Percentiles rank a stretch among this genome's conserved stretches.
These are phyloP conservation scores for Apistogramma diplotaenia DNA, from an alignment of 2,113 vertebrate species.

Conservation along the genomic window DNA sequence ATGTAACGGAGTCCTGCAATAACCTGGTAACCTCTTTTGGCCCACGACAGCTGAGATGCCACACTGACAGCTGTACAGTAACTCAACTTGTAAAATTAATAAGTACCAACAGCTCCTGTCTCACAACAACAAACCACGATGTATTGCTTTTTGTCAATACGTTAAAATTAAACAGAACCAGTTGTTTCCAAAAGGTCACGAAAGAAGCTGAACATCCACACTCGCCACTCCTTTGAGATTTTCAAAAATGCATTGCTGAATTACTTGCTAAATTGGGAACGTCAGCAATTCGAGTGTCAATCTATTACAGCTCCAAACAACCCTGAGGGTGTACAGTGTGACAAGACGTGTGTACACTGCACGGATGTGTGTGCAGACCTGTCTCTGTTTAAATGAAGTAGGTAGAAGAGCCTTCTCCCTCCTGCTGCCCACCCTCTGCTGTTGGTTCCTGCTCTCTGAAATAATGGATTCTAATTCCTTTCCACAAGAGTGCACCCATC, in stretches of 20 bases:
- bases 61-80: not conserved
- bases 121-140: not conserved
- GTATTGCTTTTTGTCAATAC: not conserved
- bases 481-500: slow-evolving; percentile 68
- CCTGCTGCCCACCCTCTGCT: slow-evolving; percentile 3
- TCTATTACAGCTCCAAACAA: not conserved
- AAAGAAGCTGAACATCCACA: not conserved
- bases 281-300: not conserved
- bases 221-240: not conserved
- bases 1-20: not conserved
- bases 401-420: slow-evolving; percentile 9
- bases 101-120: not conserved
- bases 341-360: not conserved
- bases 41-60: not conserved
- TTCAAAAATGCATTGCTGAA: not conserved
- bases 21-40: not conserved
- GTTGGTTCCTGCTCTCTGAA: slow-evolving; percentile 41
- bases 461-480: slow-evolving; percentile 72
- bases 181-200: not conserved
- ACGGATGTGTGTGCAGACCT: not conserved
- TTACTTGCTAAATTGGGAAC: not conserved
- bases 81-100: not conserved
- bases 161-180: not conserved
- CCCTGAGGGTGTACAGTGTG: not conserved
- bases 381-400: slow-evolving; percentile 2